A percentile compares a stretch with the other conserved stretches of the same genome.
These are phyloP conservation scores for Archips crataeganus DNA, from an alignment of 2,888 invertebrate species.

Conservation along the genomic window DNA sequence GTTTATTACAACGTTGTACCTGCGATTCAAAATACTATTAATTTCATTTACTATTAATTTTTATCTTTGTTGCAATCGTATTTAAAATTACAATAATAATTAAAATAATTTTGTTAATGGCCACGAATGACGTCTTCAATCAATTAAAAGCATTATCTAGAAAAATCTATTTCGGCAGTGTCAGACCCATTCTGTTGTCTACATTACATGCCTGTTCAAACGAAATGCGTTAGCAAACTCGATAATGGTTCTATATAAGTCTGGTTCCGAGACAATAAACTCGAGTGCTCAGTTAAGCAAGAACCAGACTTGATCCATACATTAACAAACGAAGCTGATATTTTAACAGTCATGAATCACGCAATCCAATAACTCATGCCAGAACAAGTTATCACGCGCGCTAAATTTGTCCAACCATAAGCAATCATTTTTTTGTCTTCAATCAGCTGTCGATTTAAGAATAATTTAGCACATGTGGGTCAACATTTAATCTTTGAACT, in stretches of 20 bases:
- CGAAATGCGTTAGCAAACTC: conserved; percentile 48
- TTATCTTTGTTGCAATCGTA: background rate
- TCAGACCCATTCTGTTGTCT: conserved; percentile 27
- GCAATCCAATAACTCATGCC: conserved; percentile 51
- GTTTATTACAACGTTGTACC: background rate
- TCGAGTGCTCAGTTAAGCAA: conserved; percentile 54
- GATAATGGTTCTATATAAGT: conserved; percentile 52
- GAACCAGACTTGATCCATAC: conserved; percentile 50
- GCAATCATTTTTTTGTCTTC: conserved; percentile 12
- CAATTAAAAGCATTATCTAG: background rate
- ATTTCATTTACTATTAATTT: background rate
- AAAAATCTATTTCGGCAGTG: conserved; percentile 7
- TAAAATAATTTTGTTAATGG: conserved; percentile 1
- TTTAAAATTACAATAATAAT: conserved; percentile 11
- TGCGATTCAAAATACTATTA: background rate
- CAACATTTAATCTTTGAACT: conserved; percentile 20
- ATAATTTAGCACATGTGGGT: conserved; percentile 9
- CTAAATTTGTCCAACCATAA: conserved; percentile 4
- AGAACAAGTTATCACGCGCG: conserved; percentile 29
- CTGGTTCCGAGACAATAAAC: conserved; percentile 53
- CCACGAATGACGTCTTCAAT: background rate
- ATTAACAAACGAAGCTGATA: conserved; percentile 47
- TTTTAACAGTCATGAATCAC: conserved; percentile 54
- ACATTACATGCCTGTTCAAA: conserved; percentile 20
- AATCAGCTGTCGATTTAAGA: conserved; percentile 5